Base-by-base conservation (phyloP, 1,140 invertebrate genomes). In the Metaphire vulgaris region DNA sequence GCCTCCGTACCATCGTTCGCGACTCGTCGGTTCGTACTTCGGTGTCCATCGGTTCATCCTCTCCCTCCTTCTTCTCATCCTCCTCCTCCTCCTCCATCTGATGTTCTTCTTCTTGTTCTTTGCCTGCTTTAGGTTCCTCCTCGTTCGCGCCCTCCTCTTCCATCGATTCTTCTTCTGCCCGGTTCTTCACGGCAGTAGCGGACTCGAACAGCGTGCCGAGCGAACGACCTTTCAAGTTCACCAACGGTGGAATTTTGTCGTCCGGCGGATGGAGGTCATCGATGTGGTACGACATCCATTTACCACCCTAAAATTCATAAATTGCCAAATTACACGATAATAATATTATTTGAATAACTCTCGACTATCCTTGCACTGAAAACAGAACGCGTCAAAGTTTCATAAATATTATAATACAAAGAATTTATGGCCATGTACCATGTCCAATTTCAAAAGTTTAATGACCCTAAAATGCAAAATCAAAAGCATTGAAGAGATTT, bases 261-360 rank as follows among this genome's bases (percentile, higher is more conserved):
- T 74, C 68, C 28, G 75, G 41, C 6, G 81, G 78, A 15, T 77
- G 74, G 14, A 84, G 72, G 41, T 85, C 83, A 80, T 85, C 83
- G 30, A 85, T 82, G 73, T 85, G 83, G 1, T 81, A 79, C 32
- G 80, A 84, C 33, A 82, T 80, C 83, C 83, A 85, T 66, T 77
- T 76, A 16, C 83, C 83, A 78, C 80, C 82, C 82, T 83, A 33
- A 71, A 69, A 69, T 15, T 1, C n/a, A n/a, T n/a, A n/a, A n/a
- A n/a, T n/a, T n/a, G n/a, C n/a, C n/a, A n/a, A n/a, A n/a, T n/a
- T n/a, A n/a, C n/a, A n/a, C n/a, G n/a, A n/a, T n/a, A n/a, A n/a
- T n/a, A n/a, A n/a, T n/a, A n/a, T n/a, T n/a, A n/a, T n/a, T n/a
- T n/a, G n/a, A n/a, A n/a, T n/a, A n/a, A n/a, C n/a, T n/a, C n/a